Evolutionary conservation across 2,797 vertebrate species (phyloP), one percentile per base, ranked within the genome.

Genomic region (Denticeps clupeoides): DNA sequence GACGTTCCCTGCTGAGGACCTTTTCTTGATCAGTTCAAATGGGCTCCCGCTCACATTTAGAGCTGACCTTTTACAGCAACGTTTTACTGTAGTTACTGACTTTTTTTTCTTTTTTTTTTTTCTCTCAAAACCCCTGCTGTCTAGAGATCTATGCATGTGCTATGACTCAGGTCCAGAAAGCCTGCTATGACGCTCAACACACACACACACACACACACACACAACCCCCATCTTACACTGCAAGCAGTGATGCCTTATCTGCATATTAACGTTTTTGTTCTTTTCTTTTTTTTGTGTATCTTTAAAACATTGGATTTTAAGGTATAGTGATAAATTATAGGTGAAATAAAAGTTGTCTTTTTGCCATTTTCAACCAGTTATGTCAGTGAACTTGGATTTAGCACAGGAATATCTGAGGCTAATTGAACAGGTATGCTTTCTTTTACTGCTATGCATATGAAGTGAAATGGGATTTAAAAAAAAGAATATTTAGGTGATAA

Each of bases 201-300:
- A 88, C 80, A 83, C 83, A 86, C 84, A 75, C 15, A 19, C 33
- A 18, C 33, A 37, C 33, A 19, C 15, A 38, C 18, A 21, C 16
- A 37, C 35, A 38, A 76, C 73, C 78, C 85, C 87, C 81, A 89
- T 85, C 74, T 55, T 84, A 82, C 87, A 87, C 90, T 91, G 90
- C 89, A 86, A 92, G 87, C 93, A 94, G 90, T 90, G 88, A 93
- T 91, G 93, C 93, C 93, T 97, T 97, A 95, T 85, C 90, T 89
- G 81, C 81, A 82, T 86, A 82, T 86, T 81, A 85, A 86, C 73
- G 73, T 82, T 81, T 73, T 74, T n/a, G 33, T 11, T 35, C 4
- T 32, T 38, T 38, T 38, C 13, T 15, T 15, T 38, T 21, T 18
- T 4, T 38, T 37, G 38, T 49, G 38, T 27, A 11, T 38, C 10